These are phyloP conservation scores for Peromyscus melanophrys DNA, from an alignment of 2,797 vertebrate species.

Conservation along the genomic window DNA sequence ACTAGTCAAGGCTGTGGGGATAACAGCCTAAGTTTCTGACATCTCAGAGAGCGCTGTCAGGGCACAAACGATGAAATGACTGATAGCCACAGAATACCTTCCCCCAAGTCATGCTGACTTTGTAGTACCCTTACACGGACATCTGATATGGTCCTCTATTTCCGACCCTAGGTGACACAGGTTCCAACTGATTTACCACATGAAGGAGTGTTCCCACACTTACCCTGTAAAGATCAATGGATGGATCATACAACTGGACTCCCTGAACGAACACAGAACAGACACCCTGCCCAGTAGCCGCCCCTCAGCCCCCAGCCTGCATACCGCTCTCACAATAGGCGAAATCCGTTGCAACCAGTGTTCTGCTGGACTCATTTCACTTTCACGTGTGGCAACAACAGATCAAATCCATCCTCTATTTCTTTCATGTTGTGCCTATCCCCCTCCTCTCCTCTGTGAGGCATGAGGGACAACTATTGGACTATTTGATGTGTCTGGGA, in stretches of 20 bases:
- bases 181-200: background rate
- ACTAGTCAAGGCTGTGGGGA: background rate
- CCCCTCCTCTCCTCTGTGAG: background rate
- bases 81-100: background rate
- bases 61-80: background rate
- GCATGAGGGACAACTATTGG: constrained; percentile 48
- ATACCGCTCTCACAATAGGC: constrained; percentile 37
- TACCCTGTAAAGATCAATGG: constrained; percentile 38
- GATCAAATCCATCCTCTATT: constrained; percentile 48
- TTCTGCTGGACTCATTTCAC: constrained; percentile 60
- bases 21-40: background rate
- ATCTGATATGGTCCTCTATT: constrained; percentile 35
- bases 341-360: constrained; percentile 55
- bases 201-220: constrained; percentile 29
- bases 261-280: constrained; percentile 3
- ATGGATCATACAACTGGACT: constrained; percentile 18
- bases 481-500: constrained; percentile 4
- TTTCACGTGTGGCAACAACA: constrained; percentile 54
- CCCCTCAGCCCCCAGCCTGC: background rate
- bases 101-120: constrained; percentile 5
- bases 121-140: background rate
- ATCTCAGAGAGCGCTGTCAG: background rate
- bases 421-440: constrained; percentile 4
- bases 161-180: background rate
- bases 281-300: constrained; percentile 3